Conservation (phyloP, 2,888 invertebrate species). For the Syrista parreyssii region DNA sequence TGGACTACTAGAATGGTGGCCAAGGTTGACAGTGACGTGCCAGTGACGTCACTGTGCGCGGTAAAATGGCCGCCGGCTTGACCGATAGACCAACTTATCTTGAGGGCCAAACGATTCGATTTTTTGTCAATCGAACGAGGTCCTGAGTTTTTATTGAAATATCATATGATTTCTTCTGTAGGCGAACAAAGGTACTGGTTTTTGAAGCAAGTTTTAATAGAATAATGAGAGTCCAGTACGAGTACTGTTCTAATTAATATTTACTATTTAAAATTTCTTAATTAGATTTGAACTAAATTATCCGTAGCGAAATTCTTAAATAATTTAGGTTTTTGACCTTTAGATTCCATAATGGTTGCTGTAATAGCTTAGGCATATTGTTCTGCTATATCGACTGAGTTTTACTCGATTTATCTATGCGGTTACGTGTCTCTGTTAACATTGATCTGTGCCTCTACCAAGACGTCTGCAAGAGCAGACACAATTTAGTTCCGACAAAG, state of each 20-base stretch:
- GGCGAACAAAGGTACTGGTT: background rate
- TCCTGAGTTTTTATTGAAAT: background rate
- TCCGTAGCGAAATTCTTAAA: background rate
- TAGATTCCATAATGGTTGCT: background rate
- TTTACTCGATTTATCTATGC: background rate
- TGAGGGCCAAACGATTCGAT: background rate
- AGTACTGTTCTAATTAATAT: background rate
- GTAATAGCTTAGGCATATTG: background rate
- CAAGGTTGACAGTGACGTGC: background rate
- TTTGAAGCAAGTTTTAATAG: background rate
- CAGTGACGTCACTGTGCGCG: background rate
- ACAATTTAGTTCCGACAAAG: background rate
- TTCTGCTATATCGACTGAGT: background rate
- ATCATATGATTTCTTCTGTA: background rate
- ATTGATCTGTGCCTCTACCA: background rate
- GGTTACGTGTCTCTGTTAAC: background rate
- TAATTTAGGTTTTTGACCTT: background rate
- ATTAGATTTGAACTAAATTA: background rate
- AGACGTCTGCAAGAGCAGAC: background rate
- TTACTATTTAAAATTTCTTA: background rate
- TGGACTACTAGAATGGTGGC: background rate
- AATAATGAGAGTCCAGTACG: background rate
- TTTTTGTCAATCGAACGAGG: background rate
- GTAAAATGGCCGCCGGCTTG: background rate
- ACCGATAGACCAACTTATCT: background rate